Evolutionary conservation across 2,797 vertebrate species (phyloP).

Genomic region (Eutrigla gurnardus): DNA sequence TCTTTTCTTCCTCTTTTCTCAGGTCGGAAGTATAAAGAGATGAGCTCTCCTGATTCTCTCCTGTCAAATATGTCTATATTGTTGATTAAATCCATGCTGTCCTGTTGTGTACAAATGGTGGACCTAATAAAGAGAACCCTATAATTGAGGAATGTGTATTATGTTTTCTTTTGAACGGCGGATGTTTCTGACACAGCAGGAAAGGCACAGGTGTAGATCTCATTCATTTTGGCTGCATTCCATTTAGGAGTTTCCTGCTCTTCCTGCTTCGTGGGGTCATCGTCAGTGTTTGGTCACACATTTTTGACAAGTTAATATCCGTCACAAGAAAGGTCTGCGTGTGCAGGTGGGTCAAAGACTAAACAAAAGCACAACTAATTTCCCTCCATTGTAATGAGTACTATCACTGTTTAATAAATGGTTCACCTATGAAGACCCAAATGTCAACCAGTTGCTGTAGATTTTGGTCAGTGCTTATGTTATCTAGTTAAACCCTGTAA

Average conservation of each 20-base stretch:
- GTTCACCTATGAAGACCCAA: not conserved
- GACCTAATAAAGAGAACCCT: constrained; percentile 81
- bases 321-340: not conserved
- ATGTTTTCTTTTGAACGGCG: not conserved
- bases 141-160: constrained; percentile 43
- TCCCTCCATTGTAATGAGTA: not conserved
- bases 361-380: not conserved
- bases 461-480: not conserved
- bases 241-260: not conserved
- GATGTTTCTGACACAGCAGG: not conserved
- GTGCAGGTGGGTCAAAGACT: not conserved
- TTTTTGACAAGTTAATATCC: not conserved
- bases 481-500: not conserved
- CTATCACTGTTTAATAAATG: not conserved
- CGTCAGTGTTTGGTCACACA: not conserved
- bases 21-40: constrained; percentile 68
- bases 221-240: not conserved
- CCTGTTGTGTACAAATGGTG: constrained; percentile 79
- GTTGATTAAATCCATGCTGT: constrained; percentile 75
- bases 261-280: not conserved
- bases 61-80: constrained; percentile 73
- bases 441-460: not conserved
- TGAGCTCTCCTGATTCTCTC: constrained; percentile 61
- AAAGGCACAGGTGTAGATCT: not conserved
- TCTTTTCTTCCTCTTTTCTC: constrained; percentile 36